A percentile compares a stretch with the other conserved stretches of the same genome.
These are phyloP conservation scores for Etheostoma nigrum DNA, from an alignment of 2,797 vertebrate species.

Conservation along the genomic window DNA sequence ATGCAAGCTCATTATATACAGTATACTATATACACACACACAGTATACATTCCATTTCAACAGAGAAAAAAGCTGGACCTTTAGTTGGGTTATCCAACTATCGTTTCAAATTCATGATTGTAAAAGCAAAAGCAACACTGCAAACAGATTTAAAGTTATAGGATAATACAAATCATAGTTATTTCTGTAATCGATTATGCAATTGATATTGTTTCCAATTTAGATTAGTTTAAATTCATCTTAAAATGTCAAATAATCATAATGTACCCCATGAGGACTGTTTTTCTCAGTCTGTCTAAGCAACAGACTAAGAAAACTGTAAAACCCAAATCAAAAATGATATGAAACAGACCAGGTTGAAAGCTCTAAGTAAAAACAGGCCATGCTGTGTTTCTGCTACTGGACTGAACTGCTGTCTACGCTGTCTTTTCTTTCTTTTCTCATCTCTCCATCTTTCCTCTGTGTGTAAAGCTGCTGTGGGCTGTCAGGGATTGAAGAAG, in stretches of 20 bases:
- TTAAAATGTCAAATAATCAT: slow-evolving; percentile 4
- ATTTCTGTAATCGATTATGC: not conserved
- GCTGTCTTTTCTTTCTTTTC: slow-evolving; percentile 19
- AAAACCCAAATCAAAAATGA: not conserved
- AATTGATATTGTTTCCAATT: not conserved
- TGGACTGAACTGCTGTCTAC: slow-evolving; percentile 64
- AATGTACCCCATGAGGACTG: not conserved
- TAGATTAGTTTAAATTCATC: not conserved
- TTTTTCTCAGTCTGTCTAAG: not conserved
- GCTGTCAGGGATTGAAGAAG: slow-evolving; percentile 75
- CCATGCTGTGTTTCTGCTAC: not conserved
- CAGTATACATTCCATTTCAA: too few relatives aligned
- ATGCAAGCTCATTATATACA: not conserved
- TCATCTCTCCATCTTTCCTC: slow-evolving; percentile 29
- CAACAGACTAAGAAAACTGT: not conserved
- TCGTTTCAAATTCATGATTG: too few relatives aligned
- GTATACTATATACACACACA: not conserved
- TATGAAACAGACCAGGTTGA: not conserved
- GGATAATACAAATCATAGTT: not conserved
- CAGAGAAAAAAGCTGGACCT: too few relatives aligned
- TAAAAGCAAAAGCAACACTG: not conserved
- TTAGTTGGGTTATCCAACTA: too few relatives aligned
- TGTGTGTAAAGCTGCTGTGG: slow-evolving; percentile 51
- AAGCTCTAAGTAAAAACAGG: not conserved
- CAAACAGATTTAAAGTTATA: not conserved